Percentiles rank a stretch among this genome's conserved stretches.
Conservation (phyloP, 2,797 vertebrate species). For the Varecia variegata region DNA sequence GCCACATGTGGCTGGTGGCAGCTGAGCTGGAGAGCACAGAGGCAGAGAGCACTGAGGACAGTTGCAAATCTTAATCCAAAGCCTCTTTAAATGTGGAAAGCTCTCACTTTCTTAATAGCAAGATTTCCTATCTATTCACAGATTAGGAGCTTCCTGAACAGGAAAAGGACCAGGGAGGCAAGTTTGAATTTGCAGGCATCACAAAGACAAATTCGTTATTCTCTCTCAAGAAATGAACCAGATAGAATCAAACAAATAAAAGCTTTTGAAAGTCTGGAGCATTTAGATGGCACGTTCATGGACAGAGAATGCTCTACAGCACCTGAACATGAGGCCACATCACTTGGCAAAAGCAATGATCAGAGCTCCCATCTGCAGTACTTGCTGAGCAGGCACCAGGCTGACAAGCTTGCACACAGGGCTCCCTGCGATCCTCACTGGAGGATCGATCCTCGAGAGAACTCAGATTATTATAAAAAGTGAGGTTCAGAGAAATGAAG, state of each 20-base stretch:
- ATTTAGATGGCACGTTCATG: background rate
- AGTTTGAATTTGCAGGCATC: background rate
- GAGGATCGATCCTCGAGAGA: no score
- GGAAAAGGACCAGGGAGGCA: background rate
- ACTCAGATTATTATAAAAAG: background rate
- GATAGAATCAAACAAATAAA: background rate
- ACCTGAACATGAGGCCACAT: background rate
- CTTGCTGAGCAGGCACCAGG: background rate
- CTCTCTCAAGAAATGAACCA: background rate
- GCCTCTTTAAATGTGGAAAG: background rate
- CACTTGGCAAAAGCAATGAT: background rate
- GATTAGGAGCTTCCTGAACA: background rate
- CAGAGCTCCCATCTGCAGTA: background rate
- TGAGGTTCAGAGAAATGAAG: background rate
- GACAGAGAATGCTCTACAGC: background rate
- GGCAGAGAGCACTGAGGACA: accelerated
- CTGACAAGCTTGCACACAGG: background rate
- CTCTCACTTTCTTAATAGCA: background rate
- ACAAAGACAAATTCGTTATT: background rate
- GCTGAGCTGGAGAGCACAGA: background rate
- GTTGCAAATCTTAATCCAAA: background rate
- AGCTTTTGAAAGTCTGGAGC: background rate
- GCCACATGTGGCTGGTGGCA: accelerated
- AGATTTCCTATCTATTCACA: background rate
- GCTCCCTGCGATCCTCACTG: accelerated